A percentile compares a stretch with the other conserved stretches of the same genome.
Conservation (phyloP, 2,113 vertebrate genomes). For the Cyprinus carpio region DNA sequence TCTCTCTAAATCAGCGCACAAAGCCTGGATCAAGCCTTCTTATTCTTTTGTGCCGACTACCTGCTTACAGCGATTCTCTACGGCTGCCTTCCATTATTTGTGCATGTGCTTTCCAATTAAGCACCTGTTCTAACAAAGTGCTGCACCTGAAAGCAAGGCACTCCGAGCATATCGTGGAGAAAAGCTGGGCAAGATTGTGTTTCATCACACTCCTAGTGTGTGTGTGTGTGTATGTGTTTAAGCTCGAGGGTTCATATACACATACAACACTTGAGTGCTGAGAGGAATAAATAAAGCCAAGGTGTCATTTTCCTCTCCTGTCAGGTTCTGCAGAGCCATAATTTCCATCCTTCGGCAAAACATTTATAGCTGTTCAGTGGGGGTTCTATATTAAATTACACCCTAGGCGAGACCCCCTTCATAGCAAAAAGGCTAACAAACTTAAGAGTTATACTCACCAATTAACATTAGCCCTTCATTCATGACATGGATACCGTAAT, state of each 20-base stretch:
- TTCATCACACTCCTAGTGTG: constrained; percentile 41
- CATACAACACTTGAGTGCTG: background rate
- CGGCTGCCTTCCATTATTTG: constrained; percentile 52
- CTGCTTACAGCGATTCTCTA: constrained; percentile 66
- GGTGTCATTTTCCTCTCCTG: background rate
- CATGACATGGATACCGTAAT: too few relatives aligned
- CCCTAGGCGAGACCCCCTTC: too few relatives aligned
- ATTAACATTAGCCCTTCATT: too few relatives aligned
- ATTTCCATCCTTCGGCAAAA: background rate
- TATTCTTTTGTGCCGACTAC: constrained; percentile 64
- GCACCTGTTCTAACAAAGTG: constrained; percentile 69
- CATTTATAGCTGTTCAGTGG: background rate
- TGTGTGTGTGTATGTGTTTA: background rate
- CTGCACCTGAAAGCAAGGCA: constrained; percentile 67
- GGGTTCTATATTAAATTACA: too few relatives aligned
- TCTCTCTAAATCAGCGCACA: constrained; percentile 66
- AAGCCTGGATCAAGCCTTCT: constrained; percentile 68
- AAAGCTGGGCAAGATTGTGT: constrained; percentile 47
- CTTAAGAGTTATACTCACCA: too few relatives aligned
- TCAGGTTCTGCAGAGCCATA: background rate
- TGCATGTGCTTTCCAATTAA: constrained; percentile 61
- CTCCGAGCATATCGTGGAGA: constrained; percentile 58
- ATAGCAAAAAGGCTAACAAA: too few relatives aligned
- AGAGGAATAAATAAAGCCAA: constrained; percentile 24
- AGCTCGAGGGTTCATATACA: background rate